Conservation (phyloP, 2,888 invertebrate species). For the Coleophora flavipennella region DNA sequence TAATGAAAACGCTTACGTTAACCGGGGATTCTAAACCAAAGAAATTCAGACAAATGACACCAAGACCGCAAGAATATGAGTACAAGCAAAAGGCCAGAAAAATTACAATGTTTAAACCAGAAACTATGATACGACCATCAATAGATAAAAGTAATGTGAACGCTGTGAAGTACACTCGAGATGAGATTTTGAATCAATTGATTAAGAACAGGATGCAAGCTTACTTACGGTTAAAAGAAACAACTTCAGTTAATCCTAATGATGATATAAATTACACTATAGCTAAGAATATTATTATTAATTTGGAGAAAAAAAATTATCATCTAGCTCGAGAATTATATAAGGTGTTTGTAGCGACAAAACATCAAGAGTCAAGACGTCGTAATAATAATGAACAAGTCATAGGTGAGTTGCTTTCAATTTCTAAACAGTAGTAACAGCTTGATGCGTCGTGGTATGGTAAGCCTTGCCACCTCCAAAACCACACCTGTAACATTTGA, state of each 20-base stretch:
- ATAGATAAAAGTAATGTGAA: neutral
- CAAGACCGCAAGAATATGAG: conserved; percentile 14
- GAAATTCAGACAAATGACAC: conserved; percentile 12
- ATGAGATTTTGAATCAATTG: conserved; percentile 45
- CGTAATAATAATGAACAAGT: too few species aligned
- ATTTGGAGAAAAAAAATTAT: conserved; percentile 40
- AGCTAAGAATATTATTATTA: conserved; percentile 37
- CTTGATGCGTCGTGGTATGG: too few species aligned
- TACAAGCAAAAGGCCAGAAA: neutral
- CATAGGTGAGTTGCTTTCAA: neutral
- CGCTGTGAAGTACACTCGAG: conserved; percentile 32
- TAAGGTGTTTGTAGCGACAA: conserved; percentile 28
- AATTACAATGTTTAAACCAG: neutral
- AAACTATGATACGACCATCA: neutral
- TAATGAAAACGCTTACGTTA: conserved; percentile 15
- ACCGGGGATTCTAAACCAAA: too few species aligned
- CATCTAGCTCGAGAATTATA: conserved; percentile 46
- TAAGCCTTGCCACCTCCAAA: too few species aligned
- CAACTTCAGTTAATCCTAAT: conserved; percentile 18
- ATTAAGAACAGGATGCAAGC: conserved; percentile 43
- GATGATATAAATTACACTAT: conserved; percentile 40
- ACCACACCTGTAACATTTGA: too few species aligned
- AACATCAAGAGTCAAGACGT: neutral
- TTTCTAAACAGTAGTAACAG: too few species aligned
- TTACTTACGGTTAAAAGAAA: conserved; percentile 38